phyloP scores from a whole-genome alignment of 2,888 invertebrate genomes.

The Apamea anceps region DNA sequence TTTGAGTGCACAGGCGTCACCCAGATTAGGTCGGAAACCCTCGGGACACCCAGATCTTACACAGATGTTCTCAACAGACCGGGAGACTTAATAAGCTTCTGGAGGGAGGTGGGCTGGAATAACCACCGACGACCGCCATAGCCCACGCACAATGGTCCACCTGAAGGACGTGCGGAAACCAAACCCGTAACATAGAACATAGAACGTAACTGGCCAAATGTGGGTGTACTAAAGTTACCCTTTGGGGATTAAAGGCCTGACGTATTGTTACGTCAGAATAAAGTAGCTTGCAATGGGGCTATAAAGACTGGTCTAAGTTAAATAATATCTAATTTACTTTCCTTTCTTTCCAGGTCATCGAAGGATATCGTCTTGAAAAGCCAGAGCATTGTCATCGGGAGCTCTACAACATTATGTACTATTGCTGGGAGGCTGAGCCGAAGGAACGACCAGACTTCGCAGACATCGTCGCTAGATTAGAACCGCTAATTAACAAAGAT shows the following conservation, averaged over 20 bases:
- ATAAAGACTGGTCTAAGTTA: neutral
- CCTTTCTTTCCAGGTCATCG: conserved; percentile 92
- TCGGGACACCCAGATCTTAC: too few relatives aligned
- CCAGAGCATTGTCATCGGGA: conserved; percentile 98
- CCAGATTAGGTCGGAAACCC: too few relatives aligned
- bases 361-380: conserved; percentile 97
- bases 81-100: too few relatives aligned
- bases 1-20: too few relatives aligned
- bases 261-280: neutral
- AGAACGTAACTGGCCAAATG: neutral
- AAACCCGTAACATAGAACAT: too few relatives aligned
- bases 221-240: neutral
- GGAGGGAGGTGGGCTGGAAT: too few relatives aligned
- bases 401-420: conserved; percentile 98
- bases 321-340: neutral
- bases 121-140: too few relatives aligned
- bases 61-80: too few relatives aligned
- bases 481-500: conserved; percentile 96
- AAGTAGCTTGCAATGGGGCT: neutral
- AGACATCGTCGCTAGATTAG: conserved; percentile 95
- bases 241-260: neutral
- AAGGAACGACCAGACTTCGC: conserved; percentile 95
- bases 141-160: too few relatives aligned
- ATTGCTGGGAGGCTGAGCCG: conserved; percentile 97
- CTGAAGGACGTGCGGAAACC: too few relatives aligned